Evolutionary conservation across 2,797 vertebrate species (phyloP), one percentile per base, ranked within the genome.

Genomic region (Tinamus major): DNA sequence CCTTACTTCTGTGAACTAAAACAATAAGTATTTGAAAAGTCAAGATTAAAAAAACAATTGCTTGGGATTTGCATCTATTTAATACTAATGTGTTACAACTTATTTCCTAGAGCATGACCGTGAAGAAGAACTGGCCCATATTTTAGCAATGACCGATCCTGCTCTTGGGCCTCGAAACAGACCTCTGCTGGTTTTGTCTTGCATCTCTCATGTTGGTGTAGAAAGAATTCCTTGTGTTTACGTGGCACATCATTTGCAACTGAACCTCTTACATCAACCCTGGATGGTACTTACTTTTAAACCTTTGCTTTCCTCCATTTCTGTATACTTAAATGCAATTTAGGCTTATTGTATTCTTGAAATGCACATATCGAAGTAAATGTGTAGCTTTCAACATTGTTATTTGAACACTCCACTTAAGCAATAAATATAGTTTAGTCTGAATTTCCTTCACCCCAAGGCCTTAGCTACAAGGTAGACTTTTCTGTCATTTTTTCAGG

Each of bases 181-280:
- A 93, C 99, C 99, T 69, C 86, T 99, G 67, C 97, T 99, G 85
- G 97, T 99, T 92, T 98, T 99, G 63, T 98, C 99, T 69, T 99
- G 99, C 84, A 79, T 98, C 90, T 98, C 99, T 94, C 97, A 97
- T 77, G 89, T 85, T 18, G 97, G 87, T 76, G 87, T 96, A 70
- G 77, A 95, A 93, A 98, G 98, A 91, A 98, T 98, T 87, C 97
- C 98, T 0, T 99, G 99, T 96, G 97, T 99, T 95, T 96, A 98
- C 44, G n/a, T 99, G 96, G 99, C 99, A 15, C 98, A 99, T 94
- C 98, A 98, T 65, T 97, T 99, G 19, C 89, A 96, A 58, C 98
- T 99, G 27, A 94, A 96, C 33, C 96, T 96, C 46, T 96, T 99
- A 51, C 83, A 48, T 49, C 98, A 98, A 89, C 98, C 98, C 3